Conservation (phyloP, 1,140 invertebrate species). For the Armadillidium nasatum region DNA sequence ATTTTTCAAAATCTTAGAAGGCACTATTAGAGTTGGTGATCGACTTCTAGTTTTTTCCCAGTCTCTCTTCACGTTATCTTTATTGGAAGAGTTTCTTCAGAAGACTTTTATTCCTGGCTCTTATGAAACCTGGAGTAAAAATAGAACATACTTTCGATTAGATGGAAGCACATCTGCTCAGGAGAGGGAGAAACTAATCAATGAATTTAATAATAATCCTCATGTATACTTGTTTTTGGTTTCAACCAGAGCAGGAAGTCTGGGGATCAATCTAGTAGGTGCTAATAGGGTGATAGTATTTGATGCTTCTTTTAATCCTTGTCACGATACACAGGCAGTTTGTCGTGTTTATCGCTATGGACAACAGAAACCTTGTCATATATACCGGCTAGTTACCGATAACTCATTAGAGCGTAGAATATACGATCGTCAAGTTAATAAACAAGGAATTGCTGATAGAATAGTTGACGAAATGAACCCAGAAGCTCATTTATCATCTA, state of each 20-base stretch:
- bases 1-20: conserved; percentile 86
- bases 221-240: conserved; percentile 87
- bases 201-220: conserved; percentile 92
- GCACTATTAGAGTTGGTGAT: conserved; percentile 80
- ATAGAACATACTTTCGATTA: conserved; percentile 59
- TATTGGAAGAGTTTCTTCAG: conserved; percentile 93
- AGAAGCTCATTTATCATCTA: conserved; percentile 87
- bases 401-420: conserved; percentile 96
- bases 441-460: conserved; percentile 91
- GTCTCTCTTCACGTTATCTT: conserved; percentile 88
- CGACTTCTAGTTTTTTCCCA: conserved; percentile 94
- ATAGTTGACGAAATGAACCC: conserved; percentile 98
- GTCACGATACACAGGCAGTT: conserved; percentile 97
- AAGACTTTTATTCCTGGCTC: conserved; percentile 69
- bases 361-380: conserved; percentile 87
- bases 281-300: conserved; percentile 96
- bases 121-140: conserved; percentile 72
- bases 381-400: conserved; percentile 94
- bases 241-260: conserved; percentile 92
- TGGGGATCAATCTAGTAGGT: conserved; percentile 96
- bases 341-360: conserved; percentile 91
- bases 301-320: conserved; percentile 99
- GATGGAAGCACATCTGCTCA: conserved; percentile 91
- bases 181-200: conserved; percentile 93
- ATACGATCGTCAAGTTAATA: conserved; percentile 96